Conservation (phyloP, 1,140 invertebrate species). For the Schlechtendalia chinensis region DNA sequence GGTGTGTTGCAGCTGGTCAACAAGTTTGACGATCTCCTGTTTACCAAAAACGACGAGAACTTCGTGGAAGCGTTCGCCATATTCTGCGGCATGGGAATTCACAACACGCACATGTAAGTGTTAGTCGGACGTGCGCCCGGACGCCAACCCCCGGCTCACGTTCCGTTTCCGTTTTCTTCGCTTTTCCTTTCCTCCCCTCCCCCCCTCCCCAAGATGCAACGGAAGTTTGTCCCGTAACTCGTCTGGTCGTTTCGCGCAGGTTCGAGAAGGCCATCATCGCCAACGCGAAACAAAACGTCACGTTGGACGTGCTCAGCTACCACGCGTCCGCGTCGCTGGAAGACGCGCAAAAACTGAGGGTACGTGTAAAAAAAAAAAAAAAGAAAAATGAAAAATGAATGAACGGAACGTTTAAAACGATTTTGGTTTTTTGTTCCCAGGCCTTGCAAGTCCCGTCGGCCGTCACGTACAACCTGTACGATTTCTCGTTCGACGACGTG, state of each 20-base stretch:
- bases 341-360: conserved; percentile 78
- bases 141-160: neutral
- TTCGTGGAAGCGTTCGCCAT: conserved; percentile 95
- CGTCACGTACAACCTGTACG: conserved; percentile 76
- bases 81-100: conserved; percentile 96
- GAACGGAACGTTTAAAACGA: no score
- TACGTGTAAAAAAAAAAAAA: no score
- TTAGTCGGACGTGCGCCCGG: neutral
- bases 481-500: conserved; percentile 85
- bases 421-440: no score
- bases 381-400: no score
- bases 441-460: conserved; percentile 75
- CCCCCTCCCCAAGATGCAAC: no score
- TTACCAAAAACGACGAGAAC: conserved; percentile 90
- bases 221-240: no score
- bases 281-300: conserved; percentile 93
- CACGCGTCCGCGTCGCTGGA: conserved; percentile 89
- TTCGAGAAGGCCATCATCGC: conserved; percentile 90
- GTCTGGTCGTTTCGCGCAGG: conserved; percentile 56
- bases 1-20: conserved; percentile 72
- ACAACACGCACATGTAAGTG: conserved; percentile 88
- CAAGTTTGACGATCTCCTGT: conserved; percentile 84
- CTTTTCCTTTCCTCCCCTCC: no score
- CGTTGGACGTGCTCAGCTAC: conserved; percentile 92
- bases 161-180: neutral